Evolutionary conservation across 92 coral and sea anemone genomes (phyloP).

Genomic region (Pocillopora meandrina): DNA sequence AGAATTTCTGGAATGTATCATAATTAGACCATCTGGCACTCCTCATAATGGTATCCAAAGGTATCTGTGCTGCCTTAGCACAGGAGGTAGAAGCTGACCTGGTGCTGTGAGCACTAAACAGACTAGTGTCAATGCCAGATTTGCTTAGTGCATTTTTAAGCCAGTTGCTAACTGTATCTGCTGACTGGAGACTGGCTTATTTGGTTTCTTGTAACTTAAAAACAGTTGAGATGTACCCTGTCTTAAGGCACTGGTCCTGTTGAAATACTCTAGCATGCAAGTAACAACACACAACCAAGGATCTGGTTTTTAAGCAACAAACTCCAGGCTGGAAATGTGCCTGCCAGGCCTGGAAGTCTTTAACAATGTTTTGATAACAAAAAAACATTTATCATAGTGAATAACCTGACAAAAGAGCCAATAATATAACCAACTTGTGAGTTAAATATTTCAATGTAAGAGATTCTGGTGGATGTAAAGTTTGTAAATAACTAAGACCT

Average conservation of each 20-base stretch:
- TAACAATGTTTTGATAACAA: conserved; percentile 5
- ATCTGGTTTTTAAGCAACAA: neutral
- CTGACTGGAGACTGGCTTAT: conserved; percentile 38
- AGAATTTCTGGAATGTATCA: conserved; percentile 43
- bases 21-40: conserved; percentile 53
- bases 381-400: conserved; percentile 16
- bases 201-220: conserved; percentile 36
- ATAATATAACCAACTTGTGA: conserved; percentile 12
- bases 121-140: conserved; percentile 38
- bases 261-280: neutral
- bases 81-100: conserved; percentile 51
- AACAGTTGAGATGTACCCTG: conserved; percentile 15
- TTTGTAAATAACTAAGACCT: neutral
- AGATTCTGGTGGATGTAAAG: conserved; percentile 1
- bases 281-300: conserved; percentile 25
- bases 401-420: neutral
- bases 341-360: conserved; percentile 39
- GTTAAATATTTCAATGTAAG: conserved; percentile 6
- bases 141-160: conserved; percentile 21
- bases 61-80: conserved; percentile 39
- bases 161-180: conserved; percentile 46
- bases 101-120: conserved; percentile 52
- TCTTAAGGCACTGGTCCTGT: conserved; percentile 16
- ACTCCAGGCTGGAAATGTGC: neutral
- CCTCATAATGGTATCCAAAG: conserved; percentile 45